A percentile compares a stretch with the other conserved stretches of the same genome.
These are phyloP conservation scores for Atethmia centrago DNA, from an alignment of 2,888 invertebrate species.

Conservation along the genomic window DNA sequence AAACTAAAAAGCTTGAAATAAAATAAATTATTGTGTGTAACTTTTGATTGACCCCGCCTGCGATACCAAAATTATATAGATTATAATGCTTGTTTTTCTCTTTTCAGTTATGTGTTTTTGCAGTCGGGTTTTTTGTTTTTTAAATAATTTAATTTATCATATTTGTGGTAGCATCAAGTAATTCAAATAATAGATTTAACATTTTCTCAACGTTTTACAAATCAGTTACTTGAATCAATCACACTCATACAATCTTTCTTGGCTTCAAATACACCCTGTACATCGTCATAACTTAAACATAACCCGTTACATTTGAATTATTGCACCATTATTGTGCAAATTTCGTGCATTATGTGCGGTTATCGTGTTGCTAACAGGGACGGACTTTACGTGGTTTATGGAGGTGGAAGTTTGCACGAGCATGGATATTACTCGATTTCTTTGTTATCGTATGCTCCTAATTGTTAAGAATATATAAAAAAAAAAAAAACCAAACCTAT, in stretches of 20 bases:
- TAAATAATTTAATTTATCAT: too few relatives aligned
- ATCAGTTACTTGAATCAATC: background rate
- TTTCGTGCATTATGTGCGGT: slow-evolving; percentile 66
- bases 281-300: slow-evolving; percentile 50
- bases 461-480: too few relatives aligned
- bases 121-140: too few relatives aligned
- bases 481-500: too few relatives aligned
- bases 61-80: too few relatives aligned
- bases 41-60: too few relatives aligned
- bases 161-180: too few relatives aligned
- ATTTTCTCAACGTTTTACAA: background rate
- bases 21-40: too few relatives aligned
- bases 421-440: slow-evolving; percentile 1
- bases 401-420: slow-evolving; percentile 15
- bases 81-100: too few relatives aligned
- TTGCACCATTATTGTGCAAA: slow-evolving; percentile 66
- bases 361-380: slow-evolving; percentile 58
- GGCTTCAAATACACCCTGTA: slow-evolving; percentile 38
- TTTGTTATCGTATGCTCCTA: too few relatives aligned
- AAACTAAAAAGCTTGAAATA: too few relatives aligned
- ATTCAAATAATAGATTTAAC: background rate
- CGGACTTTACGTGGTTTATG: slow-evolving; percentile 44
- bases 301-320: slow-evolving; percentile 64
- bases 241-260: background rate
- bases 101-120: too few relatives aligned